These are phyloP conservation scores for Patagioenas fasciata DNA, from an alignment of 2,113 vertebrate genomes.

Conservation along the genomic window DNA sequence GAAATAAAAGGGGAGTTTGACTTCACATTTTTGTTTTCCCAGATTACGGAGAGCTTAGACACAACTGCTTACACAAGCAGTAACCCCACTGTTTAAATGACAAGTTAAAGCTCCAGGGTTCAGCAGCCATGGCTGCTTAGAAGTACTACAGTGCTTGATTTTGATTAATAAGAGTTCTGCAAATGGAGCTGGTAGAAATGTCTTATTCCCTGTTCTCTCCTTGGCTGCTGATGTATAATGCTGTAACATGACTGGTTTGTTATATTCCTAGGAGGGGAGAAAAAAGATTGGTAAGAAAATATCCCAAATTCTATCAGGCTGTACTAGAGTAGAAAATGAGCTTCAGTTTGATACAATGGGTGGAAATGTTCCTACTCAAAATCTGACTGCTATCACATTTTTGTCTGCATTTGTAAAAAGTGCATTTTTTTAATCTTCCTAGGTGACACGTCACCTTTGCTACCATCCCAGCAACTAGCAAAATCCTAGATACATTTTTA, in stretches of 20 bases:
- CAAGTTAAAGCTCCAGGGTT: not conserved
- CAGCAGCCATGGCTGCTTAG: not conserved
- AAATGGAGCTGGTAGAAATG: not conserved
- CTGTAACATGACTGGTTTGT: not conserved
- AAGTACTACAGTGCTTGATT: not conserved
- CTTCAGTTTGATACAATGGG: not conserved
- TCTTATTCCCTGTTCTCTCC: not conserved
- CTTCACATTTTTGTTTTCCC: not conserved
- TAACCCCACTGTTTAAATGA: not conserved
- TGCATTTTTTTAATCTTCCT: not conserved
- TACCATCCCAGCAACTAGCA: not conserved
- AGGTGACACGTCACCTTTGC: not conserved
- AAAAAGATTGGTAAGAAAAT: not conserved
- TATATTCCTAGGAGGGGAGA: not conserved
- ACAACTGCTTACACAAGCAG: not conserved
- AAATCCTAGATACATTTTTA: not conserved
- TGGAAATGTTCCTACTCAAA: not conserved
- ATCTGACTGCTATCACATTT: not conserved
- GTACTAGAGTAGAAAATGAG: not conserved
- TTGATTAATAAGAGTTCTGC: not conserved
- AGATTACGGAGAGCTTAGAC: not conserved
- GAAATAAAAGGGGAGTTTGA: not conserved
- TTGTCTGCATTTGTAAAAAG: not conserved
- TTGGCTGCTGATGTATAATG: not conserved
- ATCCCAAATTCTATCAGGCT: not conserved